Conservation (phyloP, 2,113 vertebrate species). For the Anolis sagrei region DNA sequence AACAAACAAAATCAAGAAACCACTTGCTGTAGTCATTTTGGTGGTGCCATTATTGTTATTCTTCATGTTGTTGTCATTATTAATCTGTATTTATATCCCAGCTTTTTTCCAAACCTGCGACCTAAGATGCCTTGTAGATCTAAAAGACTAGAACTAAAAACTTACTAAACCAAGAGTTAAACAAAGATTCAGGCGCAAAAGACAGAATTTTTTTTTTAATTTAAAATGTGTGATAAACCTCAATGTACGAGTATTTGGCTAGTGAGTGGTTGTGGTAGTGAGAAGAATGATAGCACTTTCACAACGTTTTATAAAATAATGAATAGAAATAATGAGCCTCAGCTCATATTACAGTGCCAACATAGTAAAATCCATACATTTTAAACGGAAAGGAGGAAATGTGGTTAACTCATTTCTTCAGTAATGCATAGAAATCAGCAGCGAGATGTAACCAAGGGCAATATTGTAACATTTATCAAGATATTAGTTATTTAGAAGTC, state of each 20-base stretch:
- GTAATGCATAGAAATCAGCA: not conserved
- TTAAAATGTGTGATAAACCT: no score
- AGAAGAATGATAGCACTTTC: no score
- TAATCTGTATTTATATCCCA: no score
- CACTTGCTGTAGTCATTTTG: not conserved
- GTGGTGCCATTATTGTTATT: no score
- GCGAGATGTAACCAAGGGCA: not conserved
- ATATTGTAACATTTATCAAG: constrained; percentile 1
- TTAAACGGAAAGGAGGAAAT: not conserved
- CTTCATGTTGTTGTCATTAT: no score
- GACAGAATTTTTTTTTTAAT: not conserved
- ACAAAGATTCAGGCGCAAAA: no score
- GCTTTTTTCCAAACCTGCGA: no score
- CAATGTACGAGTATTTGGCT: no score
- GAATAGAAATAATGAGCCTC: not conserved
- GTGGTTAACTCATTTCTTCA: not conserved
- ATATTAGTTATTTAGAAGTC: constrained; percentile 1
- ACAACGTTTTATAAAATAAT: not conserved
- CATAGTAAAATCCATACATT: not conserved
- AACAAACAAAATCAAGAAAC: not conserved
- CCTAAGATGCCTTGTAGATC: no score
- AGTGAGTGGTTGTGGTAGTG: no score
- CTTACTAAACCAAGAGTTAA: no score
- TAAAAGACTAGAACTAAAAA: no score
- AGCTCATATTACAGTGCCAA: not conserved